Conservation (phyloP, 53 echinoderm and acorn worm genomes). For the Antedon mediterranea region DNA sequence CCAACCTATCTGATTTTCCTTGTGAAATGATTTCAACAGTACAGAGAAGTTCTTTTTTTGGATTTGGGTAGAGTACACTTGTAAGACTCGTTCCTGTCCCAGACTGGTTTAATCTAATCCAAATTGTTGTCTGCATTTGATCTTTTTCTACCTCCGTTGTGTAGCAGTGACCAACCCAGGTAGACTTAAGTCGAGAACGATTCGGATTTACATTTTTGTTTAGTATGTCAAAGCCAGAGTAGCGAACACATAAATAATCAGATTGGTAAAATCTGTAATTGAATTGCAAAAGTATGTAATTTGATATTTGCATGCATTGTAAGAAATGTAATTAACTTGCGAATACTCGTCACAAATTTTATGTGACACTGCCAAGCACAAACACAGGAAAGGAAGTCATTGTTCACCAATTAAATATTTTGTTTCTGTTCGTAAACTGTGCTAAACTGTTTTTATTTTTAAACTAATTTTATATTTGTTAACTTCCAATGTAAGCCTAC, state of each 20-base stretch:
- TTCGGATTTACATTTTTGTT: not conserved
- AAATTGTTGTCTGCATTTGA: not conserved
- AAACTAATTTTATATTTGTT: too few relatives aligned
- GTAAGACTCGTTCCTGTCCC: not conserved
- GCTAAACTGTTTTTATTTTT: too few relatives aligned
- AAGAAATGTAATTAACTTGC: too few relatives aligned
- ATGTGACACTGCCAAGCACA: too few relatives aligned
- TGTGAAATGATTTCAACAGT: not conserved
- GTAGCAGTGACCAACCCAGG: not conserved
- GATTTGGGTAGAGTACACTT: not conserved
- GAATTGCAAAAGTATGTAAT: too few relatives aligned
- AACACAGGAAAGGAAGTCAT: too few relatives aligned
- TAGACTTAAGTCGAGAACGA: not conserved
- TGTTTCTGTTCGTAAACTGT: too few relatives aligned
- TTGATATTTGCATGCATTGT: too few relatives aligned
- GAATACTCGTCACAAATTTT: too few relatives aligned
- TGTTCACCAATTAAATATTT: too few relatives aligned
- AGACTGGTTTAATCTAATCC: not conserved
- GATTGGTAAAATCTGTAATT: too few relatives aligned
- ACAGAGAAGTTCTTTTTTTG: not conserved
- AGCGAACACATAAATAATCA: constrained; percentile 43
- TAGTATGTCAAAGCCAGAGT: constrained; percentile 3
- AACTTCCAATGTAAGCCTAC: too few relatives aligned
- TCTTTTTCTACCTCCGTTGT: not conserved
- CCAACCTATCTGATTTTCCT: not conserved